A percentile compares a stretch with the other conserved stretches of the same genome.
These are phyloP conservation scores for Pachypsylla venusta DNA, from an alignment of 1,140 invertebrate genomes.

Conservation along the genomic window DNA sequence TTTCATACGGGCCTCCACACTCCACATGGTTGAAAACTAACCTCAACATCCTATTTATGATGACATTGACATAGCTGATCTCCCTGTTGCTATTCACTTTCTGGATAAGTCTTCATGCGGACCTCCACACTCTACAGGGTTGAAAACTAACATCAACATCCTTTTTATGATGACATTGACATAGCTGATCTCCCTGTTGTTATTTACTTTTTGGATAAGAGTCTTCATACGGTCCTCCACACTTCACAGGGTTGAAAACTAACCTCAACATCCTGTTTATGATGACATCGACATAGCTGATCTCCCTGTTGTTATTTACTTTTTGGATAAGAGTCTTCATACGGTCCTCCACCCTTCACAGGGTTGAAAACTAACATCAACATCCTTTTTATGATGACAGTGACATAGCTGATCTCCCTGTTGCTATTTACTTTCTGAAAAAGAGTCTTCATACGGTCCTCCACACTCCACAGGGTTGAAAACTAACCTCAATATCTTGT, in stretches of 20 bases:
- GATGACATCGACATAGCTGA: not conserved
- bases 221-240: too few relatives aligned
- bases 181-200: not conserved
- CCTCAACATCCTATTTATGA: too few relatives aligned
- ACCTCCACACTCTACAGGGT: not conserved
- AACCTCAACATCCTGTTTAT: too few relatives aligned
- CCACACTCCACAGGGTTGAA: not conserved
- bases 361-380: too few relatives aligned
- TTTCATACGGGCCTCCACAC: too few relatives aligned
- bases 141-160: not conserved
- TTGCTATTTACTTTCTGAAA: not conserved
- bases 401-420: not conserved
- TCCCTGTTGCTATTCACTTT: not conserved
- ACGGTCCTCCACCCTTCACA: too few relatives aligned
- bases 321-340: too few relatives aligned
- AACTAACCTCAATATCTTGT: not conserved
- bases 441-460: not conserved
- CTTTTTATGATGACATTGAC: not conserved
- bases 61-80: not conserved
- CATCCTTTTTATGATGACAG: too few relatives aligned
- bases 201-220: not conserved
- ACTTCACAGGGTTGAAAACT: too few relatives aligned
- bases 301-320: too few relatives aligned
- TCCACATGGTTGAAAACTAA: too few relatives aligned
- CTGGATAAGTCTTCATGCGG: not conserved